These are phyloP conservation scores for Thymallus thymallus DNA, from an alignment of 2,113 vertebrate species.

Conservation along the genomic window DNA sequence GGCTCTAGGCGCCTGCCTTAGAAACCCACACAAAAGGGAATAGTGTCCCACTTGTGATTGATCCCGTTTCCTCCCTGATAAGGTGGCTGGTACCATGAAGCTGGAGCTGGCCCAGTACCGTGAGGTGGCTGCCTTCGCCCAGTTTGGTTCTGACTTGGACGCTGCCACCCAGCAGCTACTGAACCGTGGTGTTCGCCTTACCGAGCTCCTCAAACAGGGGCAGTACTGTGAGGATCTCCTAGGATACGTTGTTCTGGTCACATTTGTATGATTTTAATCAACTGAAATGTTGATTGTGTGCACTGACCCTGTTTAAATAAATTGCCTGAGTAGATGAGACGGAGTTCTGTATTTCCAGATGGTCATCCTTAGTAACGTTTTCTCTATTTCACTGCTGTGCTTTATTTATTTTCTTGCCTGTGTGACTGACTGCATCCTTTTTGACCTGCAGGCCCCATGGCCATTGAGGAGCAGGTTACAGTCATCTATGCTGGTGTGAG, in stretches of 20 bases:
- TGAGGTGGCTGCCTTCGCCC: constrained; percentile 94
- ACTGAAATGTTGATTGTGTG: too few species aligned
- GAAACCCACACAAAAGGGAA: too few species aligned
- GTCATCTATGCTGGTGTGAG: constrained; percentile 96
- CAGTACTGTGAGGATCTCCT: constrained; percentile 87
- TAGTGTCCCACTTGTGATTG: background rate
- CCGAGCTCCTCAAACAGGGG: constrained; percentile 94
- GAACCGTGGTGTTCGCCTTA: constrained; percentile 92
- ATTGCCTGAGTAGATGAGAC: background rate
- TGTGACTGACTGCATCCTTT: background rate
- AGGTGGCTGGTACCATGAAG: constrained; percentile 99
- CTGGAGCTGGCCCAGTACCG: constrained; percentile 95
- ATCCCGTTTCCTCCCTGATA: background rate
- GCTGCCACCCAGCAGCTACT: constrained; percentile 93
- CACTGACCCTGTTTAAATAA: background rate
- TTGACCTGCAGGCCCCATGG: constrained; percentile 87
- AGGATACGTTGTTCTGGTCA: background rate
- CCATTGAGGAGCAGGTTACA: constrained; percentile 95
- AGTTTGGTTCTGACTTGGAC: constrained; percentile 95
- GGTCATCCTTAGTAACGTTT: background rate
- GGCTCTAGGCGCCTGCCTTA: too few species aligned
- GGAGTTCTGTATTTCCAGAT: too few species aligned
- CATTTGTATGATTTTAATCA: background rate
- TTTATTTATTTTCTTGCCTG: background rate
- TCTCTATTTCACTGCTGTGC: background rate